phyloP scores from a whole-genome alignment of 1,140 invertebrate species.

The Diuraphis noxia region DNA sequence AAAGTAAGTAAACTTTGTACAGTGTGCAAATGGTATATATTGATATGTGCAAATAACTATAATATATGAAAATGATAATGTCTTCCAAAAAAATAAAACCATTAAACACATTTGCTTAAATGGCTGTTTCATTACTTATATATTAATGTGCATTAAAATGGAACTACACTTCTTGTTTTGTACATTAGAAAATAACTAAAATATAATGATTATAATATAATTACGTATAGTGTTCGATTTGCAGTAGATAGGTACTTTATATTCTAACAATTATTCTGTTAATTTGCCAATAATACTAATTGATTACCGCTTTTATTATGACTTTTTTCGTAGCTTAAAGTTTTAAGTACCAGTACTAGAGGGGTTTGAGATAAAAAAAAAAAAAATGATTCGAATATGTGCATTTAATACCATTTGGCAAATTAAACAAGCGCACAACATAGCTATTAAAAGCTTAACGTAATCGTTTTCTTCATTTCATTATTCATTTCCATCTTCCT shows the following conservation, averaged over 20 bases:
- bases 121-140: background rate
- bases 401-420: conserved; percentile 51
- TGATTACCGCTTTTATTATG: conserved; percentile 27
- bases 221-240: background rate
- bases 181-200: background rate
- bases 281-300: conserved; percentile 36
- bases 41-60: too few relatives aligned
- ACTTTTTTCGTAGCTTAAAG: conserved; percentile 12
- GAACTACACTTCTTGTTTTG: background rate
- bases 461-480: conserved; percentile 50
- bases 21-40: too few relatives aligned
- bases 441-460: conserved; percentile 49
- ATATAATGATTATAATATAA: conserved; percentile 6
- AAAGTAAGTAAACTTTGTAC: too few relatives aligned
- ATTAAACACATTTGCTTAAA: background rate
- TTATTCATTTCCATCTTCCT: conserved; percentile 35
- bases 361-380: background rate
- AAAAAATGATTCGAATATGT: conserved; percentile 50
- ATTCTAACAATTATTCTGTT: background rate
- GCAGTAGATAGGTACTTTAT: background rate
- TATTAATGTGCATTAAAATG: background rate
- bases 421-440: conserved; percentile 48
- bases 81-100: background rate
- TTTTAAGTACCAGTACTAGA: conserved; percentile 27
- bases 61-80: background rate